Conservation (phyloP, 2,888 invertebrate species). For the Aromia moschata region DNA sequence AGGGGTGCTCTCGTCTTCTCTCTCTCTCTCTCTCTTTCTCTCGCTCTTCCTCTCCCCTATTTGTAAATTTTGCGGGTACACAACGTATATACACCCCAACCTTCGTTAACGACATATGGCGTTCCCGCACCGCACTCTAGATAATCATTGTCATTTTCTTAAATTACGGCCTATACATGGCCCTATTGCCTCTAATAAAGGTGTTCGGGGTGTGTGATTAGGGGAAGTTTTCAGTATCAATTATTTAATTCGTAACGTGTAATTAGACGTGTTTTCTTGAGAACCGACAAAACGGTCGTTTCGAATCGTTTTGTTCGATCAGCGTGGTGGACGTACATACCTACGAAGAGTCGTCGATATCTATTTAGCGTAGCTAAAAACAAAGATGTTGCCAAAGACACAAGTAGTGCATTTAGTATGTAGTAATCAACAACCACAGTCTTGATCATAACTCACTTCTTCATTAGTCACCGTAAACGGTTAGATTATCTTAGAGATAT, state of each 20-base stretch:
- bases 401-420: too few relatives aligned
- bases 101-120: conserved; percentile 24
- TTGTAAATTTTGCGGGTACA: conserved; percentile 26
- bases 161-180: conserved; percentile 19
- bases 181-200: conserved; percentile 18
- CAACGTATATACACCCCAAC: conserved; percentile 12
- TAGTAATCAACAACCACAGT: too few relatives aligned
- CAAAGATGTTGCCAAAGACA: too few relatives aligned
- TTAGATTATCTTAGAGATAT: too few relatives aligned
- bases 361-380: too few relatives aligned
- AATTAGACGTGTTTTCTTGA: not conserved
- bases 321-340: too few relatives aligned
- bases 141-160: conserved; percentile 23
- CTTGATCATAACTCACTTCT: too few relatives aligned
- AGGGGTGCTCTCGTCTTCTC: too few relatives aligned
- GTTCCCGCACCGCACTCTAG: conserved; percentile 5
- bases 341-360: too few relatives aligned
- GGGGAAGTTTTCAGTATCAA: conserved; percentile 16
- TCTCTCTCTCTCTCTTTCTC: too few relatives aligned
- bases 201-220: conserved; percentile 20
- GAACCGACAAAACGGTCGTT: not conserved
- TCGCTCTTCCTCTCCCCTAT: conserved; percentile 24
- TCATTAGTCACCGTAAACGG: too few relatives aligned
- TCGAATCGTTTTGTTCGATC: not conserved
- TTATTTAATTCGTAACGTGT: conserved; percentile 14